A percentile compares a stretch with the other conserved stretches of the same genome.
Conservation (phyloP, 2,888 invertebrate species). For the Bimastos eiseni region DNA sequence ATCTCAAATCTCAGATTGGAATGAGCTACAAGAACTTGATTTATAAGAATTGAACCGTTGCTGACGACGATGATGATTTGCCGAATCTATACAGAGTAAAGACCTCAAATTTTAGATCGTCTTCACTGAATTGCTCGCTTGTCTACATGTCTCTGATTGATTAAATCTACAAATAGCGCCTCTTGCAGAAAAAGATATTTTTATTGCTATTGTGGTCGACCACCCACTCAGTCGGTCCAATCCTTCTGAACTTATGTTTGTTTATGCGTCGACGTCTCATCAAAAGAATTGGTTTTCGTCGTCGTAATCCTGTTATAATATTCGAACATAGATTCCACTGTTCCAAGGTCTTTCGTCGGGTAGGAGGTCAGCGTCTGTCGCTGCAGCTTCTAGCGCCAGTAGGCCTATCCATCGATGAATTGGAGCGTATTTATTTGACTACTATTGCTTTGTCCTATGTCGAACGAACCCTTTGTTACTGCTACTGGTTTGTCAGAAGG, state of each 20-base stretch:
- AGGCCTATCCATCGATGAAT: background rate
- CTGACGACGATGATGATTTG: background rate
- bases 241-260: background rate
- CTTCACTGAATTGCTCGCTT: background rate
- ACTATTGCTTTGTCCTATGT: background rate
- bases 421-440: background rate
- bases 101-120: background rate
- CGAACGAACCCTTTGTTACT: background rate
- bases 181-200: background rate
- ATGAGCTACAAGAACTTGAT: background rate
- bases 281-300: background rate
- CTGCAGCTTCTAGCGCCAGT: background rate
- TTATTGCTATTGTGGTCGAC: background rate
- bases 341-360: background rate
- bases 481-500: background rate
- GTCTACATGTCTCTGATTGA: background rate
- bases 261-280: background rate
- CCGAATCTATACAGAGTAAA: background rate
- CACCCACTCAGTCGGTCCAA: background rate
- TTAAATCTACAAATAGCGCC: background rate
- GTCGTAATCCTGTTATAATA: background rate
- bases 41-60: background rate
- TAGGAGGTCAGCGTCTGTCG: background rate
- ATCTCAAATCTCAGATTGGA: background rate
- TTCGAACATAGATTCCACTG: background rate